These are phyloP conservation scores for Apocrypta bakeri DNA, from an alignment of 1,140 invertebrate genomes.

Conservation along the genomic window DNA sequence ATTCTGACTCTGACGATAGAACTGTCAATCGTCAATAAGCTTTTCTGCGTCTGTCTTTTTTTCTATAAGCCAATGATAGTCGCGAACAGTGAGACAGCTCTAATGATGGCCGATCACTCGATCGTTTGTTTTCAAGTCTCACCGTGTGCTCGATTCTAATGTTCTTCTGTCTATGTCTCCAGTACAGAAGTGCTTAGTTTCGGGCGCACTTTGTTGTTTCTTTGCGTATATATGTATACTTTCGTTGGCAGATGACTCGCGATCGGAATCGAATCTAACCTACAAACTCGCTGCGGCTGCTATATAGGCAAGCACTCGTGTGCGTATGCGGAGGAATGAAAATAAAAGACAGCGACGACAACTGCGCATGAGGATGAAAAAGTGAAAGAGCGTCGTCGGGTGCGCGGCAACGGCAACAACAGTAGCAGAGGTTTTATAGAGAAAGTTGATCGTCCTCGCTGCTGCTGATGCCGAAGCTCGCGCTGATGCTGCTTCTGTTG, in stretches of 20 bases:
- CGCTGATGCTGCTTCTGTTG: neutral
- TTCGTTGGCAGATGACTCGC: neutral
- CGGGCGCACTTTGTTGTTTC: neutral
- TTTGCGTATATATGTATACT: too few species aligned
- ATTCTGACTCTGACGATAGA: too few species aligned
- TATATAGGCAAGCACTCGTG: neutral
- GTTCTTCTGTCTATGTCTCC: neutral
- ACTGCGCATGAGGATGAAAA: neutral
- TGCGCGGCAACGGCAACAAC: too few species aligned
- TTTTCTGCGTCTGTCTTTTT: neutral
- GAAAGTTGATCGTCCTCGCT: neutral
- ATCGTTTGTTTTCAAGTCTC: too few species aligned
- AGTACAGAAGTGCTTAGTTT: neutral
- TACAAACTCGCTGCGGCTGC: neutral
- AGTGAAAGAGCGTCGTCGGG: neutral
- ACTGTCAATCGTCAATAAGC: too few species aligned
- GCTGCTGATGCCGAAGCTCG: too few species aligned
- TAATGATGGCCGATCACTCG: too few species aligned
- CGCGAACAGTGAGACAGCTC: too few species aligned
- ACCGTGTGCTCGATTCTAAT: too few species aligned
- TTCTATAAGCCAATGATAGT: neutral
- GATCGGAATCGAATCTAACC: neutral
- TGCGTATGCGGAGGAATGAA: neutral
- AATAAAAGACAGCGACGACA: neutral
- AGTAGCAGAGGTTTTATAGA: neutral